Percentiles rank a stretch among this genome's conserved stretches.
These are phyloP conservation scores for Lepidurus arcticus DNA, from an alignment of 1,140 invertebrate genomes.

Conservation along the genomic window DNA sequence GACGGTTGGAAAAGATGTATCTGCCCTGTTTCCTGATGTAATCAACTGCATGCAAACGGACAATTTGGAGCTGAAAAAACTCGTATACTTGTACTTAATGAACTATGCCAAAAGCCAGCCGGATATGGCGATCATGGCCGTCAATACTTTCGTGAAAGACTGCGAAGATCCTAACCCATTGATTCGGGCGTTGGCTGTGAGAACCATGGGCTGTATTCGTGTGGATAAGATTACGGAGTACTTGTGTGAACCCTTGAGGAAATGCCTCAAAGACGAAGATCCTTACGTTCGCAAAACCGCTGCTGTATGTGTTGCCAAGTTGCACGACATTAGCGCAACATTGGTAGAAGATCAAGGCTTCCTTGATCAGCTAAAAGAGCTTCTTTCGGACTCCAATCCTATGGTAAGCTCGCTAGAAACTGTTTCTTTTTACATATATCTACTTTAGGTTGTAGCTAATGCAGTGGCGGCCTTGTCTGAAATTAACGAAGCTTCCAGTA, in stretches of 20 bases:
- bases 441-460: slow-evolving; percentile 83
- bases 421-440: slow-evolving; percentile 26
- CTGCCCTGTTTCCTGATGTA: slow-evolving; percentile 95
- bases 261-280: slow-evolving; percentile 98
- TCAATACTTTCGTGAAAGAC: slow-evolving; percentile 99
- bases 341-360: slow-evolving; percentile 98
- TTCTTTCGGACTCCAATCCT: slow-evolving; percentile 98
- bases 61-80: slow-evolving; percentile 97
- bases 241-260: slow-evolving; percentile 94
- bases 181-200: slow-evolving; percentile 94
- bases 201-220: slow-evolving; percentile 99
- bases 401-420: slow-evolving; percentile 64
- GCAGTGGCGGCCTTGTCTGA: slow-evolving; percentile 97
- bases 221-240: slow-evolving; percentile 99
- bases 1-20: slow-evolving; percentile 97
- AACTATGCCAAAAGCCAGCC: slow-evolving; percentile 99
- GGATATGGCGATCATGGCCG: slow-evolving; percentile 99
- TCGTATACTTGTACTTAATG: slow-evolving; percentile 99
- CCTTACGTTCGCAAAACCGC: slow-evolving; percentile 99
- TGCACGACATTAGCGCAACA: slow-evolving; percentile 97
- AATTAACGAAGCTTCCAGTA: slow-evolving; percentile 94
- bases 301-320: slow-evolving; percentile 97
- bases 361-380: slow-evolving; percentile 81
- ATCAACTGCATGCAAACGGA: slow-evolving; percentile 99
- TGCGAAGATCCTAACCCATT: slow-evolving; percentile 99